Evolutionary conservation across 2,797 vertebrate genomes (phyloP).

Genomic region (Anguilla obscura): DNA sequence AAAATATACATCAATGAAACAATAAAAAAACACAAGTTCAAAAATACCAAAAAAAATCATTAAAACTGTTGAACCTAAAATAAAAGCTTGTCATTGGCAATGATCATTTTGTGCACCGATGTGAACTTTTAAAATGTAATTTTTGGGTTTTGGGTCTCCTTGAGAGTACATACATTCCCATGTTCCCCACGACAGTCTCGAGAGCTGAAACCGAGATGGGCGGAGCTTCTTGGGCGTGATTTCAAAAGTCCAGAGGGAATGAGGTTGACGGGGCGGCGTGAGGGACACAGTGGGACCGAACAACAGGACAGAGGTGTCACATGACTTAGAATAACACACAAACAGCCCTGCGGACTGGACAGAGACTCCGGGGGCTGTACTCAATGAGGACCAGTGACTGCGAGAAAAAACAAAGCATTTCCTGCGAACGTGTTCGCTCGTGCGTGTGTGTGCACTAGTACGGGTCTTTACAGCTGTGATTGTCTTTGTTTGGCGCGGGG

Average conservation of each 20-base stretch:
- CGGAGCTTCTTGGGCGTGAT: slow-evolving; percentile 66
- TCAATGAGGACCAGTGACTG: slow-evolving; percentile 29
- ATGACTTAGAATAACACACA: slow-evolving; percentile 77
- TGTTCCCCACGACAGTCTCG: slow-evolving; percentile 65
- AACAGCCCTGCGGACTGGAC: slow-evolving; percentile 43
- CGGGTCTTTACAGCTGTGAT: slow-evolving; percentile 77
- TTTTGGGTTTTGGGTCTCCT: slow-evolving; percentile 60
- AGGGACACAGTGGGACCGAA: slow-evolving; percentile 30
- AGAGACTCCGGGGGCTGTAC: slow-evolving; percentile 32
- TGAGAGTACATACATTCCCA: slow-evolving; percentile 66
- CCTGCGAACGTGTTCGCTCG: slow-evolving; percentile 1
- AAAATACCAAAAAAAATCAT: slow-evolving; percentile 76
- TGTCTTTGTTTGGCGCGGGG: slow-evolving; percentile 90
- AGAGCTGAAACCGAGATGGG: slow-evolving; percentile 41
- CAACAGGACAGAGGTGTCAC: slow-evolving; percentile 58
- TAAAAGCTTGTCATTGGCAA: slow-evolving; percentile 65
- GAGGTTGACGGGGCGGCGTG: slow-evolving; percentile 22
- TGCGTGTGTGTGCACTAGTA: slow-evolving; percentile 54
- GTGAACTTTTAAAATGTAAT: slow-evolving; percentile 64
- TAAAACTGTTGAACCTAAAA: slow-evolving; percentile 71
- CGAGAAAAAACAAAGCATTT: slow-evolving; percentile 39
- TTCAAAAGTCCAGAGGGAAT: slow-evolving; percentile 63
- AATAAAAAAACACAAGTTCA: slow-evolving; percentile 66
- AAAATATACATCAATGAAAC: slow-evolving; percentile 93
- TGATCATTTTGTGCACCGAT: slow-evolving; percentile 86